Conservation (phyloP, 2,888 invertebrate genomes). For the Pecten maximus region DNA sequence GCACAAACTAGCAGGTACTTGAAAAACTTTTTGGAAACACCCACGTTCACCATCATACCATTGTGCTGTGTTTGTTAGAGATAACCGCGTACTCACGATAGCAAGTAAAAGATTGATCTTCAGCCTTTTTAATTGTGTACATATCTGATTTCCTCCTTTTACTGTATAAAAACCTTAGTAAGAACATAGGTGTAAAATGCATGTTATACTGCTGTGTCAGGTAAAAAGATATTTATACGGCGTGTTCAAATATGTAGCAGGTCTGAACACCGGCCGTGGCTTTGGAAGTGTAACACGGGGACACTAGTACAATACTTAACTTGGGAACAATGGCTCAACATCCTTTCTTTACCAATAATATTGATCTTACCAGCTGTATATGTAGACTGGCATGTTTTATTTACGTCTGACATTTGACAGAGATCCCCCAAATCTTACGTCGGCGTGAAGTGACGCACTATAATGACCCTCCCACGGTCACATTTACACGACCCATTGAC, state of each 20-base stretch:
- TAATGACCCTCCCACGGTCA: slow-evolving; percentile 30
- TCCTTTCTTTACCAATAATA: not conserved
- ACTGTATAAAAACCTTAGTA: not conserved
- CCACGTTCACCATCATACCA: not conserved
- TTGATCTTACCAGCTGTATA: not conserved
- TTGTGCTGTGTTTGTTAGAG: not conserved
- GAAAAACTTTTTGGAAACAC: not conserved
- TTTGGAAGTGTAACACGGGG: not conserved
- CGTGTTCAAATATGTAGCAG: not conserved
- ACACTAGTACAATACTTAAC: not conserved
- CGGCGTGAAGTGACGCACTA: not conserved
- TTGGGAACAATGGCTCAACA: not conserved
- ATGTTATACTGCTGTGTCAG: not conserved
- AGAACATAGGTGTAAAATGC: not conserved
- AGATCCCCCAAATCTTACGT: not conserved
- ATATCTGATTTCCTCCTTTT: not conserved
- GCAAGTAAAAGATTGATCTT: not conserved
- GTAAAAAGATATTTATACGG: not conserved
- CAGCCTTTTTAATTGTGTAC: not conserved
- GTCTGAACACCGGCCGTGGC: not conserved
- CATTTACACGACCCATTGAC: not conserved
- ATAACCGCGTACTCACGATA: too few relatives aligned
- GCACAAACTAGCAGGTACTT: too few relatives aligned
- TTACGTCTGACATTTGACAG: slow-evolving; percentile 4
- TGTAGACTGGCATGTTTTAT: not conserved